Conservation (phyloP, 2,888 invertebrate species). For the Anagyrus pseudococci region DNA sequence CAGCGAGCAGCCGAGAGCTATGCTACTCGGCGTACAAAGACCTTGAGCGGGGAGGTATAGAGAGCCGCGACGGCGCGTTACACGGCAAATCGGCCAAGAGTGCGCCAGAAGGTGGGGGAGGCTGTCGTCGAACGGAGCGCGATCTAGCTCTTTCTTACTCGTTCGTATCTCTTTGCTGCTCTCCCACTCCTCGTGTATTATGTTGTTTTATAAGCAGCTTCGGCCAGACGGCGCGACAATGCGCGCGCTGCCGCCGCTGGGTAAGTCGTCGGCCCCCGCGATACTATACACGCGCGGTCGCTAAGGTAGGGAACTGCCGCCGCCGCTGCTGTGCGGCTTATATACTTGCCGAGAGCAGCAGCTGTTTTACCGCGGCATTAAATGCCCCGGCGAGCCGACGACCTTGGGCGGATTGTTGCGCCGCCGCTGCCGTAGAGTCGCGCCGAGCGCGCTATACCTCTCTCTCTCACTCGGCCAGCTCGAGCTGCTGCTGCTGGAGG, state of each 20-base stretch:
- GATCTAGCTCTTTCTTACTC: not conserved
- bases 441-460: no score
- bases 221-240: no score
- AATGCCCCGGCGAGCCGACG: no score
- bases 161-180: no score
- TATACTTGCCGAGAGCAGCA: not conserved
- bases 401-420: no score
- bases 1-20: slow-evolving; percentile 1
- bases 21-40: not conserved
- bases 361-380: slow-evolving; percentile 11
- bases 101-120: no score
- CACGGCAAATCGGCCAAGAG: no score
- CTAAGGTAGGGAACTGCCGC: slow-evolving; percentile 4
- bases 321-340: not conserved
- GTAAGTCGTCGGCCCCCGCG: not conserved
- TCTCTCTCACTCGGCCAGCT: no score
- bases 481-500: no score
- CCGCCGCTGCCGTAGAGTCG: no score
- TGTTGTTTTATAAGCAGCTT: not conserved
- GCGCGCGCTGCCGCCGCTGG: not conserved
- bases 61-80: not conserved
- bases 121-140: not conserved
- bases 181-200: no score
- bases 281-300: not conserved
- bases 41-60: not conserved